phyloP scores from a whole-genome alignment of 2,113 vertebrate genomes.

The Mola mola region DNA sequence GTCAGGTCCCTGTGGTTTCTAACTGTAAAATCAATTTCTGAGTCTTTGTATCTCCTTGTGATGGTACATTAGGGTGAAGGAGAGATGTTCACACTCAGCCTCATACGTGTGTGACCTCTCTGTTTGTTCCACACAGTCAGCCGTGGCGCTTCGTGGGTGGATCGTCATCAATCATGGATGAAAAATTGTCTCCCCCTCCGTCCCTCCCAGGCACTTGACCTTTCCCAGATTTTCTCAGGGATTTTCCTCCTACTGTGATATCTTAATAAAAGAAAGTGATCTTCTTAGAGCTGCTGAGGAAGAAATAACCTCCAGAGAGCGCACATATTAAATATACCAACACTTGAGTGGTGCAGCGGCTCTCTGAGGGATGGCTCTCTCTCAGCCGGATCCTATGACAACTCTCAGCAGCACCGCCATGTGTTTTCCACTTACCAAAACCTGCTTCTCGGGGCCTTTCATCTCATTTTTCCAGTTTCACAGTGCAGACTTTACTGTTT shows the following conservation, averaged over 20 bases:
- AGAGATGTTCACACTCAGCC: conserved; percentile 42
- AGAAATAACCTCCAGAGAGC: conserved; percentile 31
- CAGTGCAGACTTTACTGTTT: no score
- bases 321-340: conserved; percentile 43
- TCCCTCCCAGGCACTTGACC: conserved; percentile 66
- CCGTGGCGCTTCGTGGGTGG: conserved; percentile 30
- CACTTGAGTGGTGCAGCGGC: conserved; percentile 13
- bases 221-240: conserved; percentile 57
- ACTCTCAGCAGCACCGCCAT: conserved; percentile 29
- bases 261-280: conserved; percentile 71
- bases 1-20: conserved; percentile 6
- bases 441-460: no score
- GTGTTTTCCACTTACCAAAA: conserved; percentile 21
- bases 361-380: conserved; percentile 23
- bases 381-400: conserved; percentile 36
- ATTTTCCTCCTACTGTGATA: conserved; percentile 65
- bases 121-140: conserved; percentile 56
- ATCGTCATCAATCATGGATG: conserved; percentile 75
- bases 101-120: conserved; percentile 37
- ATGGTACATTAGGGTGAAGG: conserved; percentile 12
- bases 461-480: no score
- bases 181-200: conserved; percentile 24
- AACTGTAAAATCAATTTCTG: conserved; percentile 6
- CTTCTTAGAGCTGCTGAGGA: conserved; percentile 12
- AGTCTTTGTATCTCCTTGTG: conserved; percentile 11